These are phyloP conservation scores for Tigriopus californicus DNA, from an alignment of 2,888 invertebrate species.

Conservation along the genomic window DNA sequence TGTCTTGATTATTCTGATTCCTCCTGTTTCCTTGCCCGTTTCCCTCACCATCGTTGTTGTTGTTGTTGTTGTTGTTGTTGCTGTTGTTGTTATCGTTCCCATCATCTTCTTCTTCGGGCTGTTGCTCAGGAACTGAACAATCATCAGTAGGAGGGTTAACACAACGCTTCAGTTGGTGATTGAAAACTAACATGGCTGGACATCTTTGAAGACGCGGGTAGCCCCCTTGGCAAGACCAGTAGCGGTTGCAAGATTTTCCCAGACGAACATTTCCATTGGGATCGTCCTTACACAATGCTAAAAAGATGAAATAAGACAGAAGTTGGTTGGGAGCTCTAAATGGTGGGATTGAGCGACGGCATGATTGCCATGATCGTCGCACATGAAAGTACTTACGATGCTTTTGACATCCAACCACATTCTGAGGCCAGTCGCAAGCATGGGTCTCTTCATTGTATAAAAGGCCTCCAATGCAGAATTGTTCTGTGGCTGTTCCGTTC, in stretches of 20 bases:
- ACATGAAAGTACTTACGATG: constrained; percentile 58
- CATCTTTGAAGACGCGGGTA: constrained; percentile 76
- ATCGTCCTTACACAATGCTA: constrained; percentile 76
- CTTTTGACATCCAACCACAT: constrained; percentile 79
- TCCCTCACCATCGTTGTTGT: too few species aligned
- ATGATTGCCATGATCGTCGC: too few species aligned
- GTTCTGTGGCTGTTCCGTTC: constrained; percentile 82
- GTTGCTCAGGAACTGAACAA: constrained; percentile 56
- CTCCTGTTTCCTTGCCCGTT: too few species aligned
- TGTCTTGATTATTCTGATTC: too few species aligned
- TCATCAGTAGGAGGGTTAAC: constrained; percentile 77
- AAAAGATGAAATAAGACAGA: constrained; percentile 22
- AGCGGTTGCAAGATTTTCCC: constrained; percentile 77
- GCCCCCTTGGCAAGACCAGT: constrained; percentile 85
- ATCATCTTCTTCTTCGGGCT: constrained; percentile 27
- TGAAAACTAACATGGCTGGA: constrained; percentile 76
- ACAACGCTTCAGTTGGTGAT: constrained; percentile 57
- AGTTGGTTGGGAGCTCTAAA: background rate
- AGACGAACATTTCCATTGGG: constrained; percentile 76
- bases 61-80: too few species aligned
- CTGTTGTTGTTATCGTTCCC: background rate
- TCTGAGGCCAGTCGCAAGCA: constrained; percentile 85
- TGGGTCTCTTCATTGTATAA: constrained; percentile 75
- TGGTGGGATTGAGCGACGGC: background rate
- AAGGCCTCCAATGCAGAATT: constrained; percentile 73